Conservation (phyloP, 2,888 invertebrate species). For the Eristalis arbustorum region DNA sequence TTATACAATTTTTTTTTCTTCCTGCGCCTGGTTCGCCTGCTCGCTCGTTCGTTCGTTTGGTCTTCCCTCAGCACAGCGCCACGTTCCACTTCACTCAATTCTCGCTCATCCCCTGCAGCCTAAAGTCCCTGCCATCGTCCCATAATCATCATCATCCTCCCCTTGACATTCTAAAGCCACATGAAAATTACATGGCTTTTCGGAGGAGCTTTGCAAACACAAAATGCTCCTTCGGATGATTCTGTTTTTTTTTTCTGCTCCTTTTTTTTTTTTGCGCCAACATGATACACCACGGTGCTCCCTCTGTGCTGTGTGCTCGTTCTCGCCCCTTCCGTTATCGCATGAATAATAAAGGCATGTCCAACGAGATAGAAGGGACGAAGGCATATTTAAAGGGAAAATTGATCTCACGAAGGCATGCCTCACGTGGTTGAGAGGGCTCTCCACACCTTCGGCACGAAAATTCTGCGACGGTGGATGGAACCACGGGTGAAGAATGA, state of each 20-base stretch:
- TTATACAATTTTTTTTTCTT: conserved; percentile 27
- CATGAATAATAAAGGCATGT: conserved; percentile 64
- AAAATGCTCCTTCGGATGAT: conserved; percentile 61
- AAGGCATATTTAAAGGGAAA: conserved; percentile 56
- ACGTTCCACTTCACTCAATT: not conserved
- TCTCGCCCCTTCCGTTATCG: conserved; percentile 14
- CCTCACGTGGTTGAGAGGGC: conserved; percentile 47
- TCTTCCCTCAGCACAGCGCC: not conserved
- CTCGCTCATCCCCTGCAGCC: conserved; percentile 26
- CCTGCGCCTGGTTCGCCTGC: not conserved
- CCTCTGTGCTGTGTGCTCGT: not conserved
- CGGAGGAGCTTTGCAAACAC: conserved; percentile 53
- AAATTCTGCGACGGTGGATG: not conserved
- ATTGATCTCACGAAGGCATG: conserved; percentile 61
- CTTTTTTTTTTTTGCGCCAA: not conserved
- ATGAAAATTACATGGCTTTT: conserved; percentile 69
- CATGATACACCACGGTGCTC: conserved; percentile 49
- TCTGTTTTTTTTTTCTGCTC: not conserved
- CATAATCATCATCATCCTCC: conserved; percentile 47
- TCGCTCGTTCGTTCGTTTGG: not conserved
- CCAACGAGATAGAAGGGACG: conserved; percentile 54
- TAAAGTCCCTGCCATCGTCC: conserved; percentile 38
- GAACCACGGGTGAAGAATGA: not conserved
- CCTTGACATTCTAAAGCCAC: conserved; percentile 64
- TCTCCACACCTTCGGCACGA: not conserved